Percentiles rank a stretch among this genome's conserved stretches.
These are phyloP conservation scores for Lepisosteus oculatus DNA, from an alignment of 2,113 vertebrate genomes.

Conservation along the genomic window DNA sequence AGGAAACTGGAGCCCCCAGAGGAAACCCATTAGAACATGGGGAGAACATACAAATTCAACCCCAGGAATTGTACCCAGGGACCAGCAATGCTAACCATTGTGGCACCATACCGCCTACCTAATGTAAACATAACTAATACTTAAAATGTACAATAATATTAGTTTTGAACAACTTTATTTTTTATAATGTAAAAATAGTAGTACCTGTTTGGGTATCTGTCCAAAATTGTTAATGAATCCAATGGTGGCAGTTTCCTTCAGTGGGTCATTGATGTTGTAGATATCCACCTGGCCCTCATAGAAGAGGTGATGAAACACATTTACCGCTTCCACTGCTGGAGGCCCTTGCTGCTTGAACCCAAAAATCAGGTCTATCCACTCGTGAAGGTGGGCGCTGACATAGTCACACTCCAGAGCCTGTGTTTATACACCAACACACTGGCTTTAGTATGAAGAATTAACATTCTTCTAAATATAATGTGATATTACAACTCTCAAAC, in stretches of 20 bases:
- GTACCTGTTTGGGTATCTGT: slow-evolving; percentile 97
- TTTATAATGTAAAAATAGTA: too few relatives aligned
- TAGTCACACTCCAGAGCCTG: slow-evolving; percentile 97
- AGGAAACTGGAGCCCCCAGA: too few relatives aligned
- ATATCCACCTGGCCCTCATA: slow-evolving; percentile 98
- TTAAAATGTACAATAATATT: too few relatives aligned
- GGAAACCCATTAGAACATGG: too few relatives aligned
- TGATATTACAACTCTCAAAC: too few relatives aligned
- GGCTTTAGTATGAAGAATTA: neutral
- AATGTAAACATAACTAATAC: too few relatives aligned
- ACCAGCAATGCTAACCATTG: too few relatives aligned
- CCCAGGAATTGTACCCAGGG: too few relatives aligned
- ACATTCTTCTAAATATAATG: too few relatives aligned
- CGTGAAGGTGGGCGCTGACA: slow-evolving; percentile 92
- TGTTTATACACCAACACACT: slow-evolving; percentile 8
- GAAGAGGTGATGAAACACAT: slow-evolving; percentile 98
- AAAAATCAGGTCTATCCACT: slow-evolving; percentile 98
- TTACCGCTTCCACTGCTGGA: slow-evolving; percentile 91
- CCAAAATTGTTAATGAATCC: slow-evolving; percentile 99
- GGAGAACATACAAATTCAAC: too few relatives aligned
- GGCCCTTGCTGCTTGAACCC: slow-evolving; percentile 98
- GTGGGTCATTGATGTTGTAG: slow-evolving; percentile 97
- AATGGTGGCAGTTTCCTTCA: slow-evolving; percentile 97
- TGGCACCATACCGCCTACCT: too few relatives aligned
- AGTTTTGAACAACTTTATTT: too few relatives aligned